These are phyloP conservation scores for Thecocarcelia acutangulata DNA, from an alignment of 2,888 invertebrate species.

Conservation along the genomic window DNA sequence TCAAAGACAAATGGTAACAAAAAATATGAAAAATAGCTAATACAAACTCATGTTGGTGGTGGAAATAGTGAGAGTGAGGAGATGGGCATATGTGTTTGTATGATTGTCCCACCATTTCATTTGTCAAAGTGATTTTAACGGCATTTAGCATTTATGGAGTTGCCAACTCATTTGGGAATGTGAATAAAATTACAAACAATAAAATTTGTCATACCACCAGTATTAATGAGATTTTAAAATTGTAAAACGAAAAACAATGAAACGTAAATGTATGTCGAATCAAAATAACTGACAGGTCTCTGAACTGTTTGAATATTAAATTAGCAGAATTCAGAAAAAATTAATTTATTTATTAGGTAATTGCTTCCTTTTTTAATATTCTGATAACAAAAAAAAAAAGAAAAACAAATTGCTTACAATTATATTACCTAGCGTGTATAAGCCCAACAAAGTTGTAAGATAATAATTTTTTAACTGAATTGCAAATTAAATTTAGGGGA, in stretches of 20 bases:
- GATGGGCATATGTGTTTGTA: no score
- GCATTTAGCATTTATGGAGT: slow-evolving; percentile 13
- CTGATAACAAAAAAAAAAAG: no score
- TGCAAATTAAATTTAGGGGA: no score
- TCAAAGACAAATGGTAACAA: neutral
- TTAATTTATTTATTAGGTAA: neutral
- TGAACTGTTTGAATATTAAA: slow-evolving; percentile 22
- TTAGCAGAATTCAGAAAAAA: slow-evolving; percentile 2
- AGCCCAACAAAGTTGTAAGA: neutral
- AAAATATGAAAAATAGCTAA: neutral
- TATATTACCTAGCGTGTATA: neutral
- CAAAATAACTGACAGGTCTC: slow-evolving; percentile 18
- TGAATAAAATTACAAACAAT: slow-evolving; percentile 13
- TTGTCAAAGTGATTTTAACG: neutral
- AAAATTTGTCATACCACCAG: neutral
- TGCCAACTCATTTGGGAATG: slow-evolving; percentile 28
- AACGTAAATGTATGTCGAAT: neutral
- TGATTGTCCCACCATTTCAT: neutral
- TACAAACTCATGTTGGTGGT: no score
- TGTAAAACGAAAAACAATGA: neutral
- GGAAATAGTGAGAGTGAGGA: neutral
- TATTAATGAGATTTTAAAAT: neutral
- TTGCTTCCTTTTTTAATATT: neutral
- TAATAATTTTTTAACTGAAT: no score
- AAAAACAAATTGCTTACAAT: neutral